Conservation (phyloP, 2,113 vertebrate species). For the Motacilla alba region DNA sequence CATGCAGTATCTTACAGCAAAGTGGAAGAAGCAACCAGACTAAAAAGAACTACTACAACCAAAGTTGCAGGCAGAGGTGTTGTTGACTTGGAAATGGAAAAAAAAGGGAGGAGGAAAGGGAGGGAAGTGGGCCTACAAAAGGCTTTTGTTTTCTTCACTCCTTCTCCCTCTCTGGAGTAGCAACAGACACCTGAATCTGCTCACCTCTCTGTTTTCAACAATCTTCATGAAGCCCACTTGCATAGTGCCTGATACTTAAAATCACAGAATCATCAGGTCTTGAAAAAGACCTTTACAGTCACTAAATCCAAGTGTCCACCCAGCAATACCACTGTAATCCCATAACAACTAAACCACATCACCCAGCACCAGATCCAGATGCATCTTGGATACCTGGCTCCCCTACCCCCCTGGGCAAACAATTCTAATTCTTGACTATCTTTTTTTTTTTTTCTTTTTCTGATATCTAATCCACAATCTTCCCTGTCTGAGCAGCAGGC, state of each 20-base stretch:
- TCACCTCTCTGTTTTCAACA: background rate
- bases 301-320: background rate
- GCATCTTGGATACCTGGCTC: background rate
- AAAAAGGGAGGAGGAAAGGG: background rate
- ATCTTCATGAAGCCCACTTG: background rate
- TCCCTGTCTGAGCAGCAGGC: background rate
- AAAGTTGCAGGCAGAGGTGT: background rate
- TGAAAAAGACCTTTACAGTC: background rate
- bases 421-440: background rate
- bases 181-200: background rate
- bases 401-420: background rate
- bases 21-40: background rate
- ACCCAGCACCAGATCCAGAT: background rate
- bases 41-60: background rate
- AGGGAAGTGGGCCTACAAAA: background rate
- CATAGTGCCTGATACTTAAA: background rate
- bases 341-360: background rate
- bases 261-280: background rate
- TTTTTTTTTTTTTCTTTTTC: rapidly evolving
- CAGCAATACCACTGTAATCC: background rate
- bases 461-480: background rate
- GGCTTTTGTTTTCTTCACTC: background rate
- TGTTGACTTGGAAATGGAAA: background rate
- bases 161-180: background rate
- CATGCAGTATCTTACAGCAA: background rate